Evolutionary conservation across 2,113 vertebrate species (phyloP).

Genomic region (Oxyruncus cristatus): DNA sequence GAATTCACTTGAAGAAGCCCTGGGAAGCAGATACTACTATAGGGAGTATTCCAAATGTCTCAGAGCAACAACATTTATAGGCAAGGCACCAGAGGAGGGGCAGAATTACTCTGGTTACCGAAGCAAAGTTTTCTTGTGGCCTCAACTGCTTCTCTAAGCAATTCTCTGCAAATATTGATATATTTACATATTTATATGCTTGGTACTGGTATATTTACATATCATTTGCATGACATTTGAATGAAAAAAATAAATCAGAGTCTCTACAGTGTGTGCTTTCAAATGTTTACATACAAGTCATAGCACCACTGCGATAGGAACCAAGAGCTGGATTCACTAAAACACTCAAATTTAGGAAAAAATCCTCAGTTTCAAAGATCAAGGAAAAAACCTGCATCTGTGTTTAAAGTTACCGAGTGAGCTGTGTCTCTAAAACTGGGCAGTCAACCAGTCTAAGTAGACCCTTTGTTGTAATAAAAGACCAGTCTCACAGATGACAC

Average conservation of each 20-base stretch:
- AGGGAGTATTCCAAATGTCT: not conserved
- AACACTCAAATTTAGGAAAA: not conserved
- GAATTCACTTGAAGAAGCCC: not conserved
- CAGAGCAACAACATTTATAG: not conserved
- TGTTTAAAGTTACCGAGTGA: not conserved
- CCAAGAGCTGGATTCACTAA: not conserved
- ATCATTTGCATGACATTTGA: not conserved
- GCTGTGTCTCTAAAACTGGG: not conserved
- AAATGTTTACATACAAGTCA: not conserved
- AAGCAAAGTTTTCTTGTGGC: not conserved
- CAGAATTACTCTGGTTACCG: not conserved
- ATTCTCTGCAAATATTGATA: no score
- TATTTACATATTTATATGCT: no score
- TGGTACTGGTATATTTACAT: not conserved
- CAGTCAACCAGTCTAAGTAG: not conserved
- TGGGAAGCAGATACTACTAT: not conserved
- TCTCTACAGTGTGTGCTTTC: not conserved
- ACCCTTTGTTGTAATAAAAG: not conserved
- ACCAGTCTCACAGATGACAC: not conserved
- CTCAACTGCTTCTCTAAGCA: not conserved
- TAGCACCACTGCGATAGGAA: not conserved
- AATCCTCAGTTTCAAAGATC: not conserved
- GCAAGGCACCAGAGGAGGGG: not conserved
- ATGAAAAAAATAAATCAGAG: rapidly evolving
- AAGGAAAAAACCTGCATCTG: not conserved